Percentiles rank a stretch among this genome's conserved stretches.
These are phyloP conservation scores for Brachyalestes nurse DNA, from an alignment of 2,797 vertebrate species.

Conservation along the genomic window DNA sequence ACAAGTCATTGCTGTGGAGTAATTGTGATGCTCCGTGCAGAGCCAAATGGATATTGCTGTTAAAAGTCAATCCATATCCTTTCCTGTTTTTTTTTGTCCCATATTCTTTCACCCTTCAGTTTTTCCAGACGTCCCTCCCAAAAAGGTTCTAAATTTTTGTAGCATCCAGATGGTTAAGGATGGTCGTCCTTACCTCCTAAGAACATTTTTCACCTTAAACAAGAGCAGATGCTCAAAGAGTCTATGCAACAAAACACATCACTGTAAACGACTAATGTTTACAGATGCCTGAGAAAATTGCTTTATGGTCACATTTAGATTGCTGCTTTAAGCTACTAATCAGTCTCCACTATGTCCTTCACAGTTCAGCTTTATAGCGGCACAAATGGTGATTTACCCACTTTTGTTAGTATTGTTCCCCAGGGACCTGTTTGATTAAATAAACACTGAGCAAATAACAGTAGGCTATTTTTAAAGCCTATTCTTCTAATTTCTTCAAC, in stretches of 20 bases:
- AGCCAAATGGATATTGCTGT: slow-evolving; percentile 40
- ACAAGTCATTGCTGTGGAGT: slow-evolving; percentile 42
- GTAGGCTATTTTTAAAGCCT: neutral
- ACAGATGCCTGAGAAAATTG: neutral
- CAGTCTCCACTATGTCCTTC: neutral
- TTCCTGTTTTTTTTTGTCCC: neutral
- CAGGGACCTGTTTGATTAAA: slow-evolving; percentile 7
- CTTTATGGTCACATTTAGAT: neutral
- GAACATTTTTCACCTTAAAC: neutral
- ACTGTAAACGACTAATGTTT: neutral
- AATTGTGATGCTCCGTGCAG: slow-evolving; percentile 42
- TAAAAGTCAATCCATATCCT: slow-evolving; percentile 24
- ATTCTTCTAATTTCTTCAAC: slow-evolving; percentile 40
- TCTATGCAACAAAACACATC: neutral
- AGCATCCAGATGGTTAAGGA: neutral
- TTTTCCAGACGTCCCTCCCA: neutral
- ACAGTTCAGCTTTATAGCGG: neutral
- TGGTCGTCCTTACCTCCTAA: neutral
- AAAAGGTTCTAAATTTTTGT: neutral
- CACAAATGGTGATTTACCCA: slow-evolving; percentile 8
- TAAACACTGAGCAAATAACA: neutral
- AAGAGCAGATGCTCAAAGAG: neutral
- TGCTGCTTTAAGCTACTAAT: neutral
- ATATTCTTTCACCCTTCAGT: neutral
- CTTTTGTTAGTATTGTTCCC: neutral